phyloP scores from a whole-genome alignment of 2,888 invertebrate species.

The Mylabris sibirica region DNA sequence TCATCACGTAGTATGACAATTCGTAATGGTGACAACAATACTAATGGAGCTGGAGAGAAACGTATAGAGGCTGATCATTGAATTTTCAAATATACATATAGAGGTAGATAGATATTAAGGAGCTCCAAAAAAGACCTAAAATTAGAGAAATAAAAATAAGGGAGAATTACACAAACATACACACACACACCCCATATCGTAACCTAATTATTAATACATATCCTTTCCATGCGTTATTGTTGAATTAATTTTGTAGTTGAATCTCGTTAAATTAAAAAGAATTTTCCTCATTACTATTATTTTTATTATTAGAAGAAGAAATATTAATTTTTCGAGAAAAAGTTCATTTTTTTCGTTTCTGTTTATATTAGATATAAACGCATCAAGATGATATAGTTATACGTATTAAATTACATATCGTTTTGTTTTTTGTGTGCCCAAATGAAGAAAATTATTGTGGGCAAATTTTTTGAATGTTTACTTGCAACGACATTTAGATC shows the following conservation, averaged over 20 bases:
- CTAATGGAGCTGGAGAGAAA: conserved; percentile 48
- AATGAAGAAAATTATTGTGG: not conserved
- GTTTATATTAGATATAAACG: not conserved
- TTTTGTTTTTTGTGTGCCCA: not conserved
- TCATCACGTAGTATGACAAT: conserved; percentile 75
- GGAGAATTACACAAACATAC: not conserved
- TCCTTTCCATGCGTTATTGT: conserved; percentile 48
- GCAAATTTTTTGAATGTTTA: conserved; percentile 45
- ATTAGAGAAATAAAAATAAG: not conserved
- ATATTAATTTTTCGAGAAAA: conserved; percentile 27
- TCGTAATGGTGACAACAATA: conserved; percentile 59
- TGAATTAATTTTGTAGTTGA: conserved; percentile 24
- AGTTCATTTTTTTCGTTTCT: not conserved
- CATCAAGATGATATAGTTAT: not conserved
- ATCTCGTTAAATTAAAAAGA: conserved; percentile 27
- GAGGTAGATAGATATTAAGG: conserved; percentile 22
- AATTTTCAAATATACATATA: conserved; percentile 26
- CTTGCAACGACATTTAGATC: conserved; percentile 50
- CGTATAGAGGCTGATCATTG: conserved; percentile 46
- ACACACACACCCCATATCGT: conserved; percentile 17
- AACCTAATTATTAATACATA: conserved; percentile 47
- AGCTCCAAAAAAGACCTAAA: conserved; percentile 27
- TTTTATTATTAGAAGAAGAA: conserved; percentile 19
- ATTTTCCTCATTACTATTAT: conserved; percentile 21
- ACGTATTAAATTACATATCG: not conserved